A percentile compares a stretch with the other conserved stretches of the same genome.
phyloP scores from a whole-genome alignment of 2,797 vertebrate species.

The Crossoptilon crossoptilon region DNA sequence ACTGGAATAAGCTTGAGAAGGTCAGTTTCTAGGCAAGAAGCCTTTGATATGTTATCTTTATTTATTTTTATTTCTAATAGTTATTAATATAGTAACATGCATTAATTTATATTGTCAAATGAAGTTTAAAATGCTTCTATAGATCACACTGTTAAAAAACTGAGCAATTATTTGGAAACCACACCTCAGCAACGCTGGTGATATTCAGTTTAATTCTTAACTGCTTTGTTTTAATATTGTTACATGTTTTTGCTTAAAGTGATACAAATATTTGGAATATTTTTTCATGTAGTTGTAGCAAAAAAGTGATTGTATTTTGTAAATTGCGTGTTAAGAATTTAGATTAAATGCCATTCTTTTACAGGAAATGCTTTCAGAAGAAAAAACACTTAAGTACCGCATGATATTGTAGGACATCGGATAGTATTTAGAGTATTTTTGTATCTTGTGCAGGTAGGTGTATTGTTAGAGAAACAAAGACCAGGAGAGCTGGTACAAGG shows the following conservation, averaged over 20 bases:
- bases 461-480: not conserved
- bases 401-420: not conserved
- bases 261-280: constrained; percentile 7
- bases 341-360: not conserved
- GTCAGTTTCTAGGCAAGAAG: constrained; percentile 80
- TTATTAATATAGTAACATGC: constrained; percentile 65
- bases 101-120: constrained; percentile 64
- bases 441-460: not conserved
- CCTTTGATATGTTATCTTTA: constrained; percentile 63
- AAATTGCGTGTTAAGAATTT: constrained; percentile 25
- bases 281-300: constrained; percentile 12
- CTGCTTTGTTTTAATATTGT: constrained; percentile 57
- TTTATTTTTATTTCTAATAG: constrained; percentile 64
- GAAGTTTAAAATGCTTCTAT: constrained; percentile 60
- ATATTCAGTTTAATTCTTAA: constrained; percentile 65
- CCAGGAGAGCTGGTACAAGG: not conserved
- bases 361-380: not conserved
- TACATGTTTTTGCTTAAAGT: constrained; percentile 41
- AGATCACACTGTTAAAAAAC: constrained; percentile 40
- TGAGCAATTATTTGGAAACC: constrained; percentile 52
- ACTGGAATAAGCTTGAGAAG: constrained; percentile 81
- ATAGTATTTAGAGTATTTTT: not conserved
- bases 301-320: not conserved
- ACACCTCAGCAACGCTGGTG: constrained; percentile 5
- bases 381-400: not conserved